These are phyloP conservation scores for Pseudanteris insignis DNA, from an alignment of 2,888 invertebrate species.

Conservation along the genomic window DNA sequence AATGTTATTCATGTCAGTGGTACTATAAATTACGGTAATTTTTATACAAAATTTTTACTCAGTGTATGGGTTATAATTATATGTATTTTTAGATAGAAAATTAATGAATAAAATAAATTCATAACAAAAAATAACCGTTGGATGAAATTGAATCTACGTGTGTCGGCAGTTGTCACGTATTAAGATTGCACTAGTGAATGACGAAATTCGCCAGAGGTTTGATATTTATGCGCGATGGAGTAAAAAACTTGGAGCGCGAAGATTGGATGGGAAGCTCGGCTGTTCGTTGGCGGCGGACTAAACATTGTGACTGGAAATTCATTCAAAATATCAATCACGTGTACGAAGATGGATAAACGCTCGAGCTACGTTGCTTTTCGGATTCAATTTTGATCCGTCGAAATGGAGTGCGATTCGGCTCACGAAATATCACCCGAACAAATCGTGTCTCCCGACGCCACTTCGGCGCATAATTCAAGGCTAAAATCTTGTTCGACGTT, in stretches of 20 bases:
- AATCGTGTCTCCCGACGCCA: slow-evolving; percentile 1
- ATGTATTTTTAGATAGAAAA: too few relatives aligned
- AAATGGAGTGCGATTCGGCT: slow-evolving; percentile 15
- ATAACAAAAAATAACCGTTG: too few relatives aligned
- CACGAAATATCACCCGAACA: slow-evolving; percentile 13
- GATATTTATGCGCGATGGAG: too few relatives aligned
- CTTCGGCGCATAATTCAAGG: slow-evolving; percentile 25
- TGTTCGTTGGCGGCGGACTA: not conserved
- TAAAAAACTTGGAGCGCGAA: too few relatives aligned
- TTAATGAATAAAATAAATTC: too few relatives aligned
- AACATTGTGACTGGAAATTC: not conserved
- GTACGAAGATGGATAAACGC: slow-evolving; percentile 8
- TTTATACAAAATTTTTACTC: too few relatives aligned
- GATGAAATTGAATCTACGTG: not conserved
- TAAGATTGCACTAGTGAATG: too few relatives aligned
- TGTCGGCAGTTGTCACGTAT: slow-evolving; percentile 11
- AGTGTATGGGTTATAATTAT: too few relatives aligned
- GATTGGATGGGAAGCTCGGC: slow-evolving; percentile 1
- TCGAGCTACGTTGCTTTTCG: slow-evolving; percentile 4
- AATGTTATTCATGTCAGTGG: too few relatives aligned
- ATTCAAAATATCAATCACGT: slow-evolving; percentile 5
- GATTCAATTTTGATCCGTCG: slow-evolving; percentile 19
- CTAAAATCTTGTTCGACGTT: slow-evolving; percentile 27
- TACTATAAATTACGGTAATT: too few relatives aligned
- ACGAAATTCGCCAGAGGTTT: too few relatives aligned